Percentiles rank a stretch among this genome's conserved stretches.
phyloP scores from a whole-genome alignment of 1,140 invertebrate species.

The Drosophila micromelanica region DNA sequence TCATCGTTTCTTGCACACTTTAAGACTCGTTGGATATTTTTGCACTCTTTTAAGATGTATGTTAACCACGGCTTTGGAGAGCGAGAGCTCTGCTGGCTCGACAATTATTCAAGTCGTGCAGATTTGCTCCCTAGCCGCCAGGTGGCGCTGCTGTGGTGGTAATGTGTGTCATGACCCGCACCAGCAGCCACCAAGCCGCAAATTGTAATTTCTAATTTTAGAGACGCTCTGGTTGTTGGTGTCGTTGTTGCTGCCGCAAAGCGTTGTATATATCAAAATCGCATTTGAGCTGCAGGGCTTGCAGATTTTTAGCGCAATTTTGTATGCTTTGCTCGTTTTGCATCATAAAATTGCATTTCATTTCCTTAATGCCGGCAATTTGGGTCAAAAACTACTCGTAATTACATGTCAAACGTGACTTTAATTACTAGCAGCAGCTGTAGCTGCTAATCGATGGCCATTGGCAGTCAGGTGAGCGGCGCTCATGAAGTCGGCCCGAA shows the following conservation, averaged over 20 bases:
- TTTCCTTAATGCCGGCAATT: slow-evolving; percentile 72
- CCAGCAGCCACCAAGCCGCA: slow-evolving; percentile 32
- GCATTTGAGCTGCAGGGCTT: slow-evolving; percentile 53
- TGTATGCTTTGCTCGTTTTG: slow-evolving; percentile 28
- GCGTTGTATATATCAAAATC: slow-evolving; percentile 67
- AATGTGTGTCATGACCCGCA: slow-evolving; percentile 42
- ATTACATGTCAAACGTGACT: slow-evolving; percentile 67
- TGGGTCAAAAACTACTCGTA: slow-evolving; percentile 66
- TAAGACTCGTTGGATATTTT: background rate
- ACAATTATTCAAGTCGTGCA: slow-evolving; percentile 61
- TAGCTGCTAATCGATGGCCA: slow-evolving; percentile 61
- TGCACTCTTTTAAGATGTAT: background rate
- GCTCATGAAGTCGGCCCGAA: slow-evolving; percentile 45
- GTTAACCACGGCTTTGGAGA: slow-evolving; percentile 1
- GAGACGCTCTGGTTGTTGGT: slow-evolving; percentile 16
- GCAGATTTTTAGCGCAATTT: slow-evolving; percentile 23
- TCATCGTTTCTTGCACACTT: background rate
- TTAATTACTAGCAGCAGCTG: slow-evolving; percentile 52
- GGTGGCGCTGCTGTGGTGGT: slow-evolving; percentile 27
- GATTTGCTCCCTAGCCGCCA: slow-evolving; percentile 21
- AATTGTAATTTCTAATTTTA: slow-evolving; percentile 70
- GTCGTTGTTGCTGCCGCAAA: slow-evolving; percentile 15
- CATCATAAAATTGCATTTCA: slow-evolving; percentile 62
- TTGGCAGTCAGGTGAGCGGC: slow-evolving; percentile 18
- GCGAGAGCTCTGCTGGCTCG: slow-evolving; percentile 16